Conservation (phyloP, 2,113 vertebrate genomes). For the Epinephelus fuscoguttatus region DNA sequence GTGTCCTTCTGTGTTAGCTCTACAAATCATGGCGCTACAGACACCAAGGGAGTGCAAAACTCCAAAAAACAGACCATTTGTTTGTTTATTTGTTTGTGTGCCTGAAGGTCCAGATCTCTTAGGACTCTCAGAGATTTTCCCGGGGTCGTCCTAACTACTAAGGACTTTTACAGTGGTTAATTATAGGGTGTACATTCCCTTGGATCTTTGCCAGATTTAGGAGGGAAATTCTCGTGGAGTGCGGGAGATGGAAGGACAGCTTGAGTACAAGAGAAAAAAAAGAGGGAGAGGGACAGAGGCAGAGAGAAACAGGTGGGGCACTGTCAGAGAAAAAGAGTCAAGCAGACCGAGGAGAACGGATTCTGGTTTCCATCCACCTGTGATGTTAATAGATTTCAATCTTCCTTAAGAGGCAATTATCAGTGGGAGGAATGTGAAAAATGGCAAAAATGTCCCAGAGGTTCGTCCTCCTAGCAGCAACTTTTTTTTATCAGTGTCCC, state of each 20-base stretch:
- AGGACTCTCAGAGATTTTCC: slow-evolving; percentile 41
- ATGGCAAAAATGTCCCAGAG: slow-evolving; percentile 45
- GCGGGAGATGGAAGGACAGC: slow-evolving; percentile 22
- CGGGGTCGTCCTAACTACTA: slow-evolving; percentile 31
- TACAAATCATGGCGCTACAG: background rate
- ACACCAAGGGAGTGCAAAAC: background rate
- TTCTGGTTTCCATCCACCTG: slow-evolving; percentile 83
- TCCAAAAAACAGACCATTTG: background rate
- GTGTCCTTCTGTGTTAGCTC: background rate
- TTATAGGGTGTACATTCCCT: slow-evolving; percentile 75
- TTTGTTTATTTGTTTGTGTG: slow-evolving; percentile 42
- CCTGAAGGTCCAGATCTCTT: slow-evolving; percentile 25
- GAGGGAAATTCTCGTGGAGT: slow-evolving; percentile 45
- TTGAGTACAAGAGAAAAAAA: slow-evolving; percentile 14
- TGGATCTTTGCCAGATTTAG: slow-evolving; percentile 61
- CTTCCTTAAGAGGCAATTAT: slow-evolving; percentile 71
- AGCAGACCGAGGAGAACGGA: slow-evolving; percentile 42
- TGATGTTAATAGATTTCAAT: slow-evolving; percentile 74
- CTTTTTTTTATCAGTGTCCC: slow-evolving; percentile 12
- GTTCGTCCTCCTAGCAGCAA: slow-evolving; percentile 5
- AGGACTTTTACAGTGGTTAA: slow-evolving; percentile 81
- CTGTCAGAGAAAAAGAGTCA: slow-evolving; percentile 26
- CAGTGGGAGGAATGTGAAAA: slow-evolving; percentile 67
- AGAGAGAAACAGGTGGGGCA: slow-evolving; percentile 14
- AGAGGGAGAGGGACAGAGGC: background rate